A percentile compares a stretch with the other conserved stretches of the same genome.
Conservation (phyloP, 1,140 invertebrate genomes). For the Oreohelix idahoensis region DNA sequence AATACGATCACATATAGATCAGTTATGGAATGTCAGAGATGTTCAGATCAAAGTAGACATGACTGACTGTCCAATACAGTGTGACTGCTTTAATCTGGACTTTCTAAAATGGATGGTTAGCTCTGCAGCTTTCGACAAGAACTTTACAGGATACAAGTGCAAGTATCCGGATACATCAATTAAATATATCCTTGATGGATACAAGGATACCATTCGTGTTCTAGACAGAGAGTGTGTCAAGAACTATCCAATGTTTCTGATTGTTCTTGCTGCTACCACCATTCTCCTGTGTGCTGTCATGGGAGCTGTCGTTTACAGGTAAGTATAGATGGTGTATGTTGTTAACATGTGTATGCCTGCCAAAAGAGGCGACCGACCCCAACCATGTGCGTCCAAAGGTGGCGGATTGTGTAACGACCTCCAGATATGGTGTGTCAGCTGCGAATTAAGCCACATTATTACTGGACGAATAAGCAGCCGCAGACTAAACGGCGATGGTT, state of each 20-base stretch:
- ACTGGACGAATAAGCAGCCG: too few species aligned
- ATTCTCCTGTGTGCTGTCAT: background rate
- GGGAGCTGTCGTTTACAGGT: background rate
- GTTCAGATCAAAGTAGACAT: background rate
- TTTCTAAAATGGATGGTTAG: slow-evolving; percentile 25
- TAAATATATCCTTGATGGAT: background rate
- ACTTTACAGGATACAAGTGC: slow-evolving; percentile 6
- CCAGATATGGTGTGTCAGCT: too few species aligned
- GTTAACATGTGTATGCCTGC: too few species aligned
- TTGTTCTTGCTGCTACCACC: background rate
- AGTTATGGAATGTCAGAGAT: background rate
- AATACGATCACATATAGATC: background rate
- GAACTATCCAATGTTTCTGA: slow-evolving; percentile 1
- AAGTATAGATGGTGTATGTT: too few species aligned
- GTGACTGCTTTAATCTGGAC: slow-evolving; percentile 22
- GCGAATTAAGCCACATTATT: too few species aligned
- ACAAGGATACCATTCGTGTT: background rate
- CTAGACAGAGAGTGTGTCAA: background rate
- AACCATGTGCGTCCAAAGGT: too few species aligned
- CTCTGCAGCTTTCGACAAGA: background rate
- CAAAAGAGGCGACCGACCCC: too few species aligned
- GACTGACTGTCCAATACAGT: background rate
- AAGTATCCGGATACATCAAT: background rate
- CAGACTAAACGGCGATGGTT: too few species aligned
- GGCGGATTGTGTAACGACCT: too few species aligned